Evolutionary conservation across 1,140 invertebrate genomes (phyloP), one percentile per base, ranked within the genome.

Genomic region (Megalonaias nervosa): DNA sequence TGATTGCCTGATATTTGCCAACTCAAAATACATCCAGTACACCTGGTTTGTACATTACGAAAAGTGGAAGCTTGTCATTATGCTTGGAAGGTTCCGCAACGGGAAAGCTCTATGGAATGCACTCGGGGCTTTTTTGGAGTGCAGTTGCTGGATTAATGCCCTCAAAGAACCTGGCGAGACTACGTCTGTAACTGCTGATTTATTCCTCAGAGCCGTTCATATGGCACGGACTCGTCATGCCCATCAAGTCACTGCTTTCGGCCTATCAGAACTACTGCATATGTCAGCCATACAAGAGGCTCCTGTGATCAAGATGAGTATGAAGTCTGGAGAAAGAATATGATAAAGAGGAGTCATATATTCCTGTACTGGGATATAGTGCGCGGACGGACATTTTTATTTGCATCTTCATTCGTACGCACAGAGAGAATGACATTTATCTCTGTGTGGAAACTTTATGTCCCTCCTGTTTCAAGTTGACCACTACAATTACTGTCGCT

Each of bases 11-110:
- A 26, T 26, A 26, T 26, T 26, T 26, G 26, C 2, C 26, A 26
- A 26, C 16, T 68, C 64, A 13, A 84, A 82, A 74, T 67, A 74
- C 21, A 83, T 86, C 23, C 84, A 84, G 67, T 84, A 70, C 77
- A 61, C 48, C n/a, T 84, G 73, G 74, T 77, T 80, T 62, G 74
- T 26, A 14, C 56, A 31, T 9, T 62, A 58, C 69, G 83, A 80
- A 56, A 79, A 84, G 66, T 67, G 60, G 16, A 76, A 67, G 48
- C 69, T 79, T 67, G 74, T 82, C 23, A 61, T 81, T 1, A 67
- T 78, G 66, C 60, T 75, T 17, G 78, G 78, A 67, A 76, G 73
- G 11, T 55, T 84, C 19, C 78, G 78, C 56, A 79, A 78, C 19
- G 81, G 82, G 67, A 68, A 66, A 69, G 71, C 70, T 17, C n/a